A percentile compares a stretch with the other conserved stretches of the same genome.
Evolutionary conservation across 2,797 vertebrate genomes (phyloP).

Genomic region (Coregonus suidteri): DNA sequence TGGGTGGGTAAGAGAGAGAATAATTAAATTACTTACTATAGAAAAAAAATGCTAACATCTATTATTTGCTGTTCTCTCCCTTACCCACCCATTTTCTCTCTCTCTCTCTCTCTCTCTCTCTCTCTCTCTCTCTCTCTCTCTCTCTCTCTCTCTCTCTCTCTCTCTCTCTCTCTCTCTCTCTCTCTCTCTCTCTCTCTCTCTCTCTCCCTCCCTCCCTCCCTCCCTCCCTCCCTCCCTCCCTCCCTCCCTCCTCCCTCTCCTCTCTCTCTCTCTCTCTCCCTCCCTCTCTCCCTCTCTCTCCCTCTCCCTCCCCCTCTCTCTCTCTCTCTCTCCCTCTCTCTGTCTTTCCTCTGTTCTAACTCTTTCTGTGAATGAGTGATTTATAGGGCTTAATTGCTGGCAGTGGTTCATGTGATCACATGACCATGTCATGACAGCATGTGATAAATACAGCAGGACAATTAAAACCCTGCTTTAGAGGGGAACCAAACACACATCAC

Average conservation of each 20-base stretch:
- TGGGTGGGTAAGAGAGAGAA: too few relatives aligned
- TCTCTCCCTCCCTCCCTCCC: too few relatives aligned
- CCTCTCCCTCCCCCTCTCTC: too few relatives aligned
- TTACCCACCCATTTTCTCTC: conserved; percentile 31
- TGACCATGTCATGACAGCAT: conserved; percentile 69
- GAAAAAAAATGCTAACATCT: background rate
- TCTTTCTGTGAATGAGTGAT: conserved; percentile 66
- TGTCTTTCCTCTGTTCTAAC: conserved; percentile 54
- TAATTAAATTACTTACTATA: too few relatives aligned
- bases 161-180: too few relatives aligned
- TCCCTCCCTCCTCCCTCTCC: conserved; percentile 27
- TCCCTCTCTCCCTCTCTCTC: conserved; percentile 17
- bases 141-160: conserved; percentile 8
- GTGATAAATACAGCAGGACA: conserved; percentile 71
- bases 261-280: conserved; percentile 19
- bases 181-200: too few relatives aligned
- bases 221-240: conserved; percentile 16
- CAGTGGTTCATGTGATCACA: conserved; percentile 49
- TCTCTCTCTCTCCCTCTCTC: conserved; percentile 22
- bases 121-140: too few relatives aligned
- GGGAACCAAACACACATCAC: conserved; percentile 27
- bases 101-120: too few relatives aligned
- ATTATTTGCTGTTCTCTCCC: too few relatives aligned
- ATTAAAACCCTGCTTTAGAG: conserved; percentile 63
- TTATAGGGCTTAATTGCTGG: conserved; percentile 41